Evolutionary conservation across 2,113 vertebrate species (phyloP).

Genomic region (Laticauda laticaudata): DNA sequence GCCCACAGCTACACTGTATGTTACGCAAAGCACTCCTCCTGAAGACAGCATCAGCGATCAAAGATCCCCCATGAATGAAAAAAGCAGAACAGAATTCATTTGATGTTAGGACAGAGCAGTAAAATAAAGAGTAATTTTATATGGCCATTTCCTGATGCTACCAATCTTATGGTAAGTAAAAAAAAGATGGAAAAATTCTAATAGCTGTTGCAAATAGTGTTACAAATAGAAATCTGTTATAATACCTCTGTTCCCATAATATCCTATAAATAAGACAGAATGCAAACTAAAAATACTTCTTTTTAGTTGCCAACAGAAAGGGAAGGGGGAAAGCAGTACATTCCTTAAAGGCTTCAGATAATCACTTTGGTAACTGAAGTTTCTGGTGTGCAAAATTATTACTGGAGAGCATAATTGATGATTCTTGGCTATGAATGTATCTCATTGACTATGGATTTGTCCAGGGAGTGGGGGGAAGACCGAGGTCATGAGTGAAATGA

Average conservation of each 20-base stretch:
- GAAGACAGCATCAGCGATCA: background rate
- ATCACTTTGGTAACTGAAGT: no score
- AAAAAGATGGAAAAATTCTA: background rate
- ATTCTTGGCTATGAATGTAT: no score
- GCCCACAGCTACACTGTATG: constrained; percentile 76
- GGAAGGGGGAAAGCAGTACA: no score
- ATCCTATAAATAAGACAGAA: background rate
- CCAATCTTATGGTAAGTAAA: background rate
- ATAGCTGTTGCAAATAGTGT: background rate
- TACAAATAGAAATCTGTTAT: background rate
- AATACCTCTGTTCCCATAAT: background rate
- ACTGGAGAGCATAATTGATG: no score
- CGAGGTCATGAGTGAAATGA: no score
- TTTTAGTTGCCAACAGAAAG: no score
- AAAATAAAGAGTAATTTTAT: background rate
- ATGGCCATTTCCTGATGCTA: background rate
- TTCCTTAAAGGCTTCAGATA: no score
- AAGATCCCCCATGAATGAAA: background rate
- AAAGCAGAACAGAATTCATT: background rate
- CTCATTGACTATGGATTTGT: no score
- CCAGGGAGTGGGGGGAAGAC: no score
- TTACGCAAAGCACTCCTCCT: constrained; percentile 81
- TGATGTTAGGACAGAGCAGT: background rate
- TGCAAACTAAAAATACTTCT: no score
- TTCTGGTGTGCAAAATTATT: no score